These are phyloP conservation scores for Ptiloglossa arizonensis DNA, from an alignment of 1,140 invertebrate genomes.

Conservation along the genomic window DNA sequence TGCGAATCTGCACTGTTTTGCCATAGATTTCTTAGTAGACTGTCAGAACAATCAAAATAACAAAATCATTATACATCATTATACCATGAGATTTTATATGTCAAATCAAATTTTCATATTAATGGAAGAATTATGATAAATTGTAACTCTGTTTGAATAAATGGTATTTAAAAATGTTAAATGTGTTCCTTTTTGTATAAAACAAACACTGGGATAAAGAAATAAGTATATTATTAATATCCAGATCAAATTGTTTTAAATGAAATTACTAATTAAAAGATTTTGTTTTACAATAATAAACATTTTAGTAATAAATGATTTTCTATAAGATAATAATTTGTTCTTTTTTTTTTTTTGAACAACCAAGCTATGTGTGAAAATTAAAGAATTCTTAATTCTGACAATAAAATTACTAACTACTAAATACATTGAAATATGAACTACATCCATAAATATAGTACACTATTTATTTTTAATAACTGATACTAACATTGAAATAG, in stretches of 20 bases:
- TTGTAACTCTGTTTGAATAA: constrained; percentile 42
- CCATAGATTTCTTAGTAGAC: constrained; percentile 78
- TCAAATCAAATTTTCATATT: constrained; percentile 58
- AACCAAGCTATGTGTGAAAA: background rate
- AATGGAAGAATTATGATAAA: constrained; percentile 43
- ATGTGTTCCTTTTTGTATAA: constrained; percentile 45
- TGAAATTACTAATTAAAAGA: background rate
- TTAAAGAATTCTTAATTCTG: background rate
- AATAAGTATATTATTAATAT: constrained; percentile 29
- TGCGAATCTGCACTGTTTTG: constrained; percentile 79
- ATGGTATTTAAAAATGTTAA: constrained; percentile 21
- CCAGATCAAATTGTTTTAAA: constrained; percentile 18
- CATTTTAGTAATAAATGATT: background rate
- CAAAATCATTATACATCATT: constrained; percentile 70
- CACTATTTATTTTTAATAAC: background rate
- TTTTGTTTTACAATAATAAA: background rate
- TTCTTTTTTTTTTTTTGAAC: background rate
- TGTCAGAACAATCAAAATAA: constrained; percentile 79
- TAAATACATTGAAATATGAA: background rate
- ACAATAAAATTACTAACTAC: background rate
- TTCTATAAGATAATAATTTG: background rate
- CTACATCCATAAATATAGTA: background rate
- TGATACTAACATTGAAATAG: background rate
- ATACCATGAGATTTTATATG: constrained; percentile 59
- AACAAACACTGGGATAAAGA: constrained; percentile 75